Conservation (phyloP, 2,797 vertebrate genomes). For the Smutsia temminckii region DNA sequence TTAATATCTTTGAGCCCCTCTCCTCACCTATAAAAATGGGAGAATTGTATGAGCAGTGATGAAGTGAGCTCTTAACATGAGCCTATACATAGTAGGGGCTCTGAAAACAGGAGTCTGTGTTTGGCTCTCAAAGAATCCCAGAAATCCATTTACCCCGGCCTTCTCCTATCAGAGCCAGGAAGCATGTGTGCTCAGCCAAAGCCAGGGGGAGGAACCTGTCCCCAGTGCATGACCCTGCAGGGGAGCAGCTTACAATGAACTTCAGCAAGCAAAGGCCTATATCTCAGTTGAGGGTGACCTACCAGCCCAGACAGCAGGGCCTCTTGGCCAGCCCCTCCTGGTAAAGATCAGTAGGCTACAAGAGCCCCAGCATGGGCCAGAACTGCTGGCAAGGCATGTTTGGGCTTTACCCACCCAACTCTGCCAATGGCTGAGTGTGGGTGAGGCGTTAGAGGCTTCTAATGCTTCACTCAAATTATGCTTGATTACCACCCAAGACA, state of each 20-base stretch:
- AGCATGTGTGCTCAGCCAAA: neutral
- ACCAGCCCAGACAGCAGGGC: neutral
- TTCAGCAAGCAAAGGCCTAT: neutral
- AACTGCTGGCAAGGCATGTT: neutral
- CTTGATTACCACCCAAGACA: neutral
- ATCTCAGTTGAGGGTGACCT: neutral
- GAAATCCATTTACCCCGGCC: neutral
- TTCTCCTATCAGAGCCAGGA: neutral
- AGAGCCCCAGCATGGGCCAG: neutral
- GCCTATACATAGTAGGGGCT: neutral
- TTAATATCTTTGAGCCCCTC: neutral
- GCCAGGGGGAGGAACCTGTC: neutral
- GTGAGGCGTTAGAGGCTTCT: neutral
- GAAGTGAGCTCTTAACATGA: neutral
- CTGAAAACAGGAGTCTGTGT: neutral
- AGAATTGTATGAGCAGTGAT: neutral
- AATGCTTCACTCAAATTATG: neutral
- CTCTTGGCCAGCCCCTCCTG: neutral
- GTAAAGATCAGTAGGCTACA: neutral
- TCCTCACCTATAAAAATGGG: neutral
- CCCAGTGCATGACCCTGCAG: neutral
- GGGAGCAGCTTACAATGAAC: neutral
- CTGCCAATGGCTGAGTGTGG: neutral
- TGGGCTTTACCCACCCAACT: neutral
- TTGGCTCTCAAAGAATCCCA: neutral